Evolutionary conservation across 2,888 invertebrate genomes (phyloP).

Genomic region (Cephus pygmeus): DNA sequence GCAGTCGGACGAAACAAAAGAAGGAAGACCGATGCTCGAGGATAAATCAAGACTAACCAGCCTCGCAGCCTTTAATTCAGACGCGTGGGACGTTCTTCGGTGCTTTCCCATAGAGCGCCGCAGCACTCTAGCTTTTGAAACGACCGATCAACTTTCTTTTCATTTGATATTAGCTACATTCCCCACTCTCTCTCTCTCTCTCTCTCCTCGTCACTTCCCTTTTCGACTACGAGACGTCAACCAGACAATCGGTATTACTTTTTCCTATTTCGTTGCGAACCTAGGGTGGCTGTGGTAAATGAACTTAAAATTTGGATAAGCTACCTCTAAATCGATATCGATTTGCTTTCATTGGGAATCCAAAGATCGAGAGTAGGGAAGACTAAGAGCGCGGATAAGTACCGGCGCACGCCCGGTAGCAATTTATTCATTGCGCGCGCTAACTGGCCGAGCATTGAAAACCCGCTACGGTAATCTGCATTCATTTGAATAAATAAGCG

Average conservation of each 20-base stretch:
- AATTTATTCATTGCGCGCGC: constrained; percentile 65
- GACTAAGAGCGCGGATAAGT: constrained; percentile 16
- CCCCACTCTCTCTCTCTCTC: not conserved
- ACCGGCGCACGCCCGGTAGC: constrained; percentile 59
- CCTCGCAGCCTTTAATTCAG: constrained; percentile 56
- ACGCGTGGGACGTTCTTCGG: constrained; percentile 51
- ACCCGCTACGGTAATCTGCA: constrained; percentile 64
- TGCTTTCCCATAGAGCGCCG: not conserved
- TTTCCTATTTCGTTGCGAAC: not conserved
- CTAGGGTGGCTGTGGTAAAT: not conserved
- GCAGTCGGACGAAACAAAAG: constrained; percentile 50
- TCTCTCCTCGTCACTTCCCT: not conserved
- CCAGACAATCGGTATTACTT: not conserved
- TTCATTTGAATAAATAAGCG: constrained; percentile 66
- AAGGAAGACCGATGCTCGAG: constrained; percentile 57
- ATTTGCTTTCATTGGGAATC: not conserved
- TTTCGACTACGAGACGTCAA: not conserved
- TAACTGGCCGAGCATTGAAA: constrained; percentile 64
- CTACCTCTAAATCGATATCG: not conserved
- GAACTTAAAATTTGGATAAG: not conserved
- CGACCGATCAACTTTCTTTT: not conserved
- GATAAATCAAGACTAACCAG: constrained; percentile 65
- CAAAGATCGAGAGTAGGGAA: not conserved
- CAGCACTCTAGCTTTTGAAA: not conserved
- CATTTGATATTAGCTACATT: not conserved